Evolutionary conservation across 2,797 vertebrate genomes (phyloP).

Genomic region (Paratrypauchen microcephalus): DNA sequence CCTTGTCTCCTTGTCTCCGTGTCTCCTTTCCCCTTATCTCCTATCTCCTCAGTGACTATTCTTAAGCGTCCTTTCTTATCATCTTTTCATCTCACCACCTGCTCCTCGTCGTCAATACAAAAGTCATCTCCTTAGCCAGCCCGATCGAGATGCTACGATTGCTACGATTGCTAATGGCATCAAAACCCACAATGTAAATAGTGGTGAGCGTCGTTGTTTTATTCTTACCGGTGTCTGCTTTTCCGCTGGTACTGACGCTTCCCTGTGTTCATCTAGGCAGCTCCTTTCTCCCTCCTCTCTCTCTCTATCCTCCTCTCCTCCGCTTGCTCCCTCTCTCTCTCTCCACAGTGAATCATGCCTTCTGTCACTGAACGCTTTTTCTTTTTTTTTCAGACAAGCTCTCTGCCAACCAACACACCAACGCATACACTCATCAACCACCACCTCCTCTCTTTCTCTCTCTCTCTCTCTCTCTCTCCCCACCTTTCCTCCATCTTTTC

Average conservation of each 20-base stretch:
- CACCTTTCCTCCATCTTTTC: constrained; percentile 35
- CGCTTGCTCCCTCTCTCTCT: constrained; percentile 38
- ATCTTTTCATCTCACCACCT: constrained; percentile 51
- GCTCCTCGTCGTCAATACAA: constrained; percentile 51
- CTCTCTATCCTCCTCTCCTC: constrained; percentile 41
- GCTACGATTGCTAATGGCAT: neutral
- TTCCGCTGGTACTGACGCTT: constrained; percentile 25
- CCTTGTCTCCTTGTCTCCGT: constrained; percentile 7
- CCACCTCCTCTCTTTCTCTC: constrained; percentile 33
- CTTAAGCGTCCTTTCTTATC: constrained; percentile 48
- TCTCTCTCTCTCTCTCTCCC: constrained; percentile 24
- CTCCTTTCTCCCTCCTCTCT: constrained; percentile 39
- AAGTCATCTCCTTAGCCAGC: constrained; percentile 59
- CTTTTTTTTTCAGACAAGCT: constrained; percentile 61
- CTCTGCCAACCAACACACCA: constrained; percentile 69
- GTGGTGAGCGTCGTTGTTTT: constrained; percentile 36
- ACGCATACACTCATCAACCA: constrained; percentile 66
- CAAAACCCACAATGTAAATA: neutral
- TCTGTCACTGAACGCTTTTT: constrained; percentile 72
- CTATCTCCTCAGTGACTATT: constrained; percentile 42
- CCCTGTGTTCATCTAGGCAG: constrained; percentile 45
- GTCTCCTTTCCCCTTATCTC: constrained; percentile 28
- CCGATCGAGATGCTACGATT: constrained; percentile 15
- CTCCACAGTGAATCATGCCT: constrained; percentile 76
- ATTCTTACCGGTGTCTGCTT: constrained; percentile 52